phyloP scores from a whole-genome alignment of 2,797 vertebrate genomes.

The Gadopsis bispinosus region DNA sequence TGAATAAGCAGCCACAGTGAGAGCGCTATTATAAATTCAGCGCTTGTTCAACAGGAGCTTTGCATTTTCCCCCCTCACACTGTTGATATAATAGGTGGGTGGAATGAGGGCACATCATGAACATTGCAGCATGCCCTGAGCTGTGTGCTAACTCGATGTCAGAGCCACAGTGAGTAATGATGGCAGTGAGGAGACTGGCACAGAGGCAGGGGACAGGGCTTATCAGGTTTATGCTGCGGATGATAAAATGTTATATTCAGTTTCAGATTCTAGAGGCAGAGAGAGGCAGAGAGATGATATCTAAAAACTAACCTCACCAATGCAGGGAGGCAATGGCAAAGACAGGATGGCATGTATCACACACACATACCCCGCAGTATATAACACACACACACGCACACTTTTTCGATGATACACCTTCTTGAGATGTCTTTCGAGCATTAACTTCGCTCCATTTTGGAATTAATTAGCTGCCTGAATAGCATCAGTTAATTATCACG shows the following conservation, averaged over 20 bases:
- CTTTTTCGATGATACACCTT: slow-evolving; percentile 43
- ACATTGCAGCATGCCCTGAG: slow-evolving; percentile 75
- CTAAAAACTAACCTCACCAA: slow-evolving; percentile 62
- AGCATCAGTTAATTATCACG: slow-evolving; percentile 68
- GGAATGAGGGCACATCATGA: slow-evolving; percentile 78
- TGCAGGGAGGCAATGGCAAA: slow-evolving; percentile 47
- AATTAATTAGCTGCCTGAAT: slow-evolving; percentile 70
- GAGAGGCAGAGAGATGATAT: slow-evolving; percentile 61
- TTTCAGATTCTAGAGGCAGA: slow-evolving; percentile 68
- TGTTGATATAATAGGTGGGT: slow-evolving; percentile 79
- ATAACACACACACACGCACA: slow-evolving; percentile 12
- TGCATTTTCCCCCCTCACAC: slow-evolving; percentile 55
- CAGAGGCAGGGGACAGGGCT: slow-evolving; percentile 71
- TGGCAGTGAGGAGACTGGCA: slow-evolving; percentile 76
- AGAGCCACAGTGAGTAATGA: slow-evolving; percentile 78
- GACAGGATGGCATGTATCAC: slow-evolving; percentile 57
- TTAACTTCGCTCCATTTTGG: slow-evolving; percentile 50
- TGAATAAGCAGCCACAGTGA: slow-evolving; percentile 55
- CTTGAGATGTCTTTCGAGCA: slow-evolving; percentile 45
- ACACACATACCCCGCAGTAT: slow-evolving; percentile 11
- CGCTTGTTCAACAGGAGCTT: slow-evolving; percentile 73
- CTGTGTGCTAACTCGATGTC: slow-evolving; percentile 76
- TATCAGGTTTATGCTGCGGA: slow-evolving; percentile 73
- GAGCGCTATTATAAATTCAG: slow-evolving; percentile 66
- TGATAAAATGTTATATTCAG: slow-evolving; percentile 77